These are phyloP conservation scores for Hyposmocoma kahamanoa DNA, from an alignment of 1,140 invertebrate genomes.

Conservation along the genomic window DNA sequence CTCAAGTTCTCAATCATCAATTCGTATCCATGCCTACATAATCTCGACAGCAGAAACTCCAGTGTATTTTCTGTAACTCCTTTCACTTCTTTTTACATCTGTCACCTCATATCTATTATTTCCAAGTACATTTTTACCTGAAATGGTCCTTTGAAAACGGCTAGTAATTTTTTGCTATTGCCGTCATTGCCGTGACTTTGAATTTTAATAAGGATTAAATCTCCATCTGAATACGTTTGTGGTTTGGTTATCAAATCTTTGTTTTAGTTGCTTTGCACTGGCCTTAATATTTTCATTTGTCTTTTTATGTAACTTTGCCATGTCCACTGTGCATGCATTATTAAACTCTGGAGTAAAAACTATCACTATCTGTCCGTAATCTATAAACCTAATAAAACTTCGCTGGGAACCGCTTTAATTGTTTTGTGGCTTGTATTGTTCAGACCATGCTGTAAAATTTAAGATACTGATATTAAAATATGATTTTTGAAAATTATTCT, in stretches of 20 bases:
- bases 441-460: not conserved
- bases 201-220: not conserved
- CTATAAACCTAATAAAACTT: constrained; percentile 1
- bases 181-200: not conserved
- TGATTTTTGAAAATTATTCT: not conserved
- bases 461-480: not conserved
- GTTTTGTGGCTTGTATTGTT: not conserved
- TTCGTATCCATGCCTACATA: not conserved
- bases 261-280: not conserved
- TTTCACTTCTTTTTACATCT: not conserved
- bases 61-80: not conserved
- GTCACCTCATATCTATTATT: not conserved
- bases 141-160: not conserved
- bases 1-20: not conserved
- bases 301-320: not conserved
- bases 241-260: not conserved
- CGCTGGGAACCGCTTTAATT: not conserved
- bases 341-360: not conserved
- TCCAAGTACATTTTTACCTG: not conserved
- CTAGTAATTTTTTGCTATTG: not conserved
- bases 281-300: not conserved
- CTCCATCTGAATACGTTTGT: not conserved
- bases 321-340: not conserved
- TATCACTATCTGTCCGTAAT: not conserved
- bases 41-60: not conserved